These are phyloP conservation scores for Piprites chloris DNA, from an alignment of 2,113 vertebrate genomes.

Conservation along the genomic window DNA sequence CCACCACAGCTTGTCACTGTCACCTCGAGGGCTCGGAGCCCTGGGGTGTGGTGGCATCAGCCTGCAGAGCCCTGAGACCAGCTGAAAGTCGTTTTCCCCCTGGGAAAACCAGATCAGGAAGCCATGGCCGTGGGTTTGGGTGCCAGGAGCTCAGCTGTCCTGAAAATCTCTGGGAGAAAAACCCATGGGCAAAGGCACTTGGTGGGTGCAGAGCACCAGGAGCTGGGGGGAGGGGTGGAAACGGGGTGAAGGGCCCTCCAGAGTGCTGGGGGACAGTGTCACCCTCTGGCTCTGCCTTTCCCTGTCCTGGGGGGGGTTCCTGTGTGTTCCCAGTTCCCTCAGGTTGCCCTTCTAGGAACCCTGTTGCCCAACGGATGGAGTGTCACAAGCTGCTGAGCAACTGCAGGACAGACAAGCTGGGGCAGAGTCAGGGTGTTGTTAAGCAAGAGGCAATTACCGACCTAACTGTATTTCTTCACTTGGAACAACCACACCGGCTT, in stretches of 20 bases:
- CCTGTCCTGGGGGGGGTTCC: accelerated
- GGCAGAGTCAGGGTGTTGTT: neutral
- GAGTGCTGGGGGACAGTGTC: neutral
- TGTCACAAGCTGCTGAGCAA: neutral
- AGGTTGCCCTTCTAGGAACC: constrained; percentile 1
- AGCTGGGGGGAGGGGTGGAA: neutral
- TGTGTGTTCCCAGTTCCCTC: neutral
- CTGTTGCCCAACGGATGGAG: neutral
- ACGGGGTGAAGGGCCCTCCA: neutral
- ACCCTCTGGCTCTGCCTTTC: neutral
- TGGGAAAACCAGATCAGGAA: accelerated
- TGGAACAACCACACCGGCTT: neutral
- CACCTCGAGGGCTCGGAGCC: neutral
- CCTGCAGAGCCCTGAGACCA: neutral
- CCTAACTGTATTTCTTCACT: neutral
- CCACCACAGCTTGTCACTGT: accelerated
- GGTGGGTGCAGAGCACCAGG: neutral
- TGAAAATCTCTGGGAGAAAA: neutral
- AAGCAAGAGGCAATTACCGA: neutral
- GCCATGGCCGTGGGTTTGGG: neutral
- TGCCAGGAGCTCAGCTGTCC: neutral
- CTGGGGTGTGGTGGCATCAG: neutral
- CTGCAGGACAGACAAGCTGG: neutral
- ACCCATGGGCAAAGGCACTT: too few species aligned
- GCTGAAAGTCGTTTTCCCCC: neutral